Percentiles rank a stretch among this genome's conserved stretches.
Conservation (phyloP, 2,888 invertebrate species). For the Oasisia sp. region DNA sequence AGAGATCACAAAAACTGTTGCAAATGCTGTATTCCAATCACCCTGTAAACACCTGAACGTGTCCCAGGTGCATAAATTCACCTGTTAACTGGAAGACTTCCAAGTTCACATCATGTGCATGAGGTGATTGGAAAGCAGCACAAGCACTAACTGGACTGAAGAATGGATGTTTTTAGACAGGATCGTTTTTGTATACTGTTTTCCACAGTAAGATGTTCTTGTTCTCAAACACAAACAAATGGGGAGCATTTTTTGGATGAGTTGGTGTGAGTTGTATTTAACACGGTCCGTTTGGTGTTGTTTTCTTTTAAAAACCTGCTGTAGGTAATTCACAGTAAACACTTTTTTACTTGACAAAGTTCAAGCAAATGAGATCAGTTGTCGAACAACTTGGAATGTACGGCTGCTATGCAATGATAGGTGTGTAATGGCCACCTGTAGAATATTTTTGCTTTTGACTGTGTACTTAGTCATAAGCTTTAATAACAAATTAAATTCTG, state of each 20-base stretch:
- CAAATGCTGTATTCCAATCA: background rate
- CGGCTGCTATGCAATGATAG: background rate
- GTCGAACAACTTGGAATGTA: background rate
- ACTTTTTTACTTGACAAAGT: background rate
- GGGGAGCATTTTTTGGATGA: background rate
- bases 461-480: background rate
- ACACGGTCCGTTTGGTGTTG: background rate
- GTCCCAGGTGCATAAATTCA: too few species aligned
- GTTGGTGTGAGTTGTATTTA: background rate
- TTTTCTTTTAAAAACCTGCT: background rate
- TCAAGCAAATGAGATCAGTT: background rate
- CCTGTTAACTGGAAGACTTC: too few species aligned
- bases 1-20: background rate
- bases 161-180: background rate
- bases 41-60: too few species aligned
- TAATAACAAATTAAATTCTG: background rate
- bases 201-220: background rate
- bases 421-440: background rate
- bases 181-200: background rate
- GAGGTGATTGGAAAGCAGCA: too few species aligned
- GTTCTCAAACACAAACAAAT: background rate
- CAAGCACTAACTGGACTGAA: background rate
- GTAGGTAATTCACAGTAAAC: background rate
- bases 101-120: too few species aligned
- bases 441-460: background rate